These are phyloP conservation scores for Chromobotia macracanthus DNA, from an alignment of 2,797 vertebrate genomes.

Conservation along the genomic window DNA sequence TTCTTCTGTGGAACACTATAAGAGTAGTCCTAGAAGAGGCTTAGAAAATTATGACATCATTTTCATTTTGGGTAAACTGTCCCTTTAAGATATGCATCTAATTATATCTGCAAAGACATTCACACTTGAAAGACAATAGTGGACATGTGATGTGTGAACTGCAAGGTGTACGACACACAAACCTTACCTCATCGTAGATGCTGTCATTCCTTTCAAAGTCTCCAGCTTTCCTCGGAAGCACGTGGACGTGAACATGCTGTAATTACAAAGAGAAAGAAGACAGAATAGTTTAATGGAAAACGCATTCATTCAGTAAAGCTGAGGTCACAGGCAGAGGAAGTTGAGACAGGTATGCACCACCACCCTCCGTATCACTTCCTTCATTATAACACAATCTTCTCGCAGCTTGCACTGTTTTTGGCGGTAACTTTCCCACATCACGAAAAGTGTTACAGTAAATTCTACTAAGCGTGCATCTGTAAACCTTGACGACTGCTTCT, in stretches of 20 bases:
- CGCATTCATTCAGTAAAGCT: background rate
- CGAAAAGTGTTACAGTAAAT: conserved; percentile 62
- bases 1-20: background rate
- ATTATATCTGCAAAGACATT: background rate
- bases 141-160: background rate
- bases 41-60: background rate
- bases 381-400: conserved; percentile 64
- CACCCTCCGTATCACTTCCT: conserved; percentile 42
- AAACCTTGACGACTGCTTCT: conserved; percentile 66
- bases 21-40: too few species aligned
- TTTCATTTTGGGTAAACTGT: background rate
- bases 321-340: conserved; percentile 29
- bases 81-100: background rate
- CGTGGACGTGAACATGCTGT: conserved; percentile 86
- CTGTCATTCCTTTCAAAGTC: conserved; percentile 85
- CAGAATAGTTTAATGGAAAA: conserved; percentile 33
- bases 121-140: too few species aligned
- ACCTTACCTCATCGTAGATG: conserved; percentile 80
- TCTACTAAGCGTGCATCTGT: conserved; percentile 58
- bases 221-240: conserved; percentile 81
- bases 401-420: conserved; percentile 41
- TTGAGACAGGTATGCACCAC: conserved; percentile 32
- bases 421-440: conserved; percentile 57
- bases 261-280: conserved; percentile 58
- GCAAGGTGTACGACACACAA: background rate